Percentiles rank a stretch among this genome's conserved stretches.
These are phyloP conservation scores for Drosophila silvestris DNA, from an alignment of 2,888 invertebrate species.

Conservation along the genomic window DNA sequence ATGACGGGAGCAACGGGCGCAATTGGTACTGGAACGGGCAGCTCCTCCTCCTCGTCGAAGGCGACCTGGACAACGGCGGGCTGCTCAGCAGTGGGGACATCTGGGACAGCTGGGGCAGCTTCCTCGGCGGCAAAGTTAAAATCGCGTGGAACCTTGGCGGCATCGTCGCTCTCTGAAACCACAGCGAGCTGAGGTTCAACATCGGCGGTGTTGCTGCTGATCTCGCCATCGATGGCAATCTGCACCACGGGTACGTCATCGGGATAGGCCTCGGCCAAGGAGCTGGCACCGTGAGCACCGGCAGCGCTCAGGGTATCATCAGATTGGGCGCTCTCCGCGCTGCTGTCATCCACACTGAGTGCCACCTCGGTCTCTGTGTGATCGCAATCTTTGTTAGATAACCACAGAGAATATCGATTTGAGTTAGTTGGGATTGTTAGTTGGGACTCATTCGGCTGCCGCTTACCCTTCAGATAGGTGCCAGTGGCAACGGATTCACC, in stretches of 20 bases:
- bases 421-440: slow-evolving; percentile 37
- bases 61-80: slow-evolving; percentile 49
- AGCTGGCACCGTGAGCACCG: slow-evolving; percentile 78
- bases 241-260: slow-evolving; percentile 70
- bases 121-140: slow-evolving; percentile 79
- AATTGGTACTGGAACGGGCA: slow-evolving; percentile 79
- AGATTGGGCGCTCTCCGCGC: slow-evolving; percentile 64
- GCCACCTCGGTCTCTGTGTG: slow-evolving; percentile 81
- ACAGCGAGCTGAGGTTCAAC: slow-evolving; percentile 33
- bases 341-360: slow-evolving; percentile 54
- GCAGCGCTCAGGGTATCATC: slow-evolving; percentile 79
- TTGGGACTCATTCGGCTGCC: not conserved
- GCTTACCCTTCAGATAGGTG: slow-evolving; percentile 84
- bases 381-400: slow-evolving; percentile 82
- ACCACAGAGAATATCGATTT: slow-evolving; percentile 12
- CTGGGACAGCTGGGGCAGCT: slow-evolving; percentile 44
- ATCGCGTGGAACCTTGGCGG: slow-evolving; percentile 83
- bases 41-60: slow-evolving; percentile 59
- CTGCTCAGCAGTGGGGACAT: slow-evolving; percentile 51
- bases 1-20: slow-evolving; percentile 71
- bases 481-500: slow-evolving; percentile 84
- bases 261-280: slow-evolving; percentile 84
- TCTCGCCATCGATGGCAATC: slow-evolving; percentile 49
- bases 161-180: slow-evolving; percentile 63
- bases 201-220: slow-evolving; percentile 46